Evolutionary conservation across 2,888 invertebrate species (phyloP).

Genomic region (Cyaniris semiargus): DNA sequence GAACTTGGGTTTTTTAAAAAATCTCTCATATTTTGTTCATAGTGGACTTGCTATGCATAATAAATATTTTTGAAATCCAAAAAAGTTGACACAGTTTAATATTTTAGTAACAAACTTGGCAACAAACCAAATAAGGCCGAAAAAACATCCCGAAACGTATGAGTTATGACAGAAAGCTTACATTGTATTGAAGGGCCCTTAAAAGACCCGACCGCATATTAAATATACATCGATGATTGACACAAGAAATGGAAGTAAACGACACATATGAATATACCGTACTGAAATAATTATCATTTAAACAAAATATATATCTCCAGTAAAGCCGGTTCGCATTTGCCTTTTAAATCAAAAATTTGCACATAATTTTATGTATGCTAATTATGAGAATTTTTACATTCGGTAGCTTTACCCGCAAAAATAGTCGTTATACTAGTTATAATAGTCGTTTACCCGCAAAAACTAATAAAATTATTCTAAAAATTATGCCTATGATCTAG

Average conservation of each 20-base stretch:
- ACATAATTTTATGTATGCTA: conserved; percentile 11
- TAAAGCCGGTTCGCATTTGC: conserved; percentile 17
- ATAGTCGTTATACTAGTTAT: too few species aligned
- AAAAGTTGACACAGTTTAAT: background rate
- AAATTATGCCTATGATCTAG: background rate
- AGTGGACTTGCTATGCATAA: background rate
- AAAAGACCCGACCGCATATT: conserved; percentile 1
- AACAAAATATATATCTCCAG: background rate
- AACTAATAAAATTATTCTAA: background rate
- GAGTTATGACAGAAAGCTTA: background rate
- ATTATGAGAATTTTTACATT: conserved; percentile 1
- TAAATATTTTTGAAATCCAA: background rate
- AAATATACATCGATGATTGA: conserved; percentile 2
- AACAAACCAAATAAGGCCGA: background rate
- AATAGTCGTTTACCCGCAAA: background rate
- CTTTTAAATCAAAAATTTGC: conserved; percentile 4
- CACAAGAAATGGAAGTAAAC: conserved; percentile 11
- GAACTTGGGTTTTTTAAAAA: too few species aligned
- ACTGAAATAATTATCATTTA: conserved; percentile 4
- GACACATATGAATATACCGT: conserved; percentile 10
- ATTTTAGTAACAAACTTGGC: background rate
- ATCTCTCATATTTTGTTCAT: too few species aligned
- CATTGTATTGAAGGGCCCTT: background rate
- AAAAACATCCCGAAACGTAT: background rate
- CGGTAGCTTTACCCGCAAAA: conserved; percentile 5